Percentiles rank a stretch among this genome's conserved stretches.
Evolutionary conservation across 2,113 vertebrate genomes (phyloP).

Genomic region (Anolis carolinensis): DNA sequence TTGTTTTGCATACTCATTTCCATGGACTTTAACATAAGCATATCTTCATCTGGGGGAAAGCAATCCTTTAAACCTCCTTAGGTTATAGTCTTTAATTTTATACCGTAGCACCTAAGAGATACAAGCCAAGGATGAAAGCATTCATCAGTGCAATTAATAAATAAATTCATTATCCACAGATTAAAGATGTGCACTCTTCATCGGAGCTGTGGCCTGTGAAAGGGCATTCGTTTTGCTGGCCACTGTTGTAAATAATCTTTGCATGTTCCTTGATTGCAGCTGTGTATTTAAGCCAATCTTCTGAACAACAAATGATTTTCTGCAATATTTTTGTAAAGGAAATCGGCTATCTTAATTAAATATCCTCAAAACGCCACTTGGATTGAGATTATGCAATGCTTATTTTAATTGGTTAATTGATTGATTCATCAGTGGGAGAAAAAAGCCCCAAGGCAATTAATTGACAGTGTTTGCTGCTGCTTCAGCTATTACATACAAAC

Average conservation of each 20-base stretch:
- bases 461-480: constrained; percentile 7
- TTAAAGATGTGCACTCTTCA: constrained; percentile 22
- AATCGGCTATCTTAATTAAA: constrained; percentile 40
- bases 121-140: constrained; percentile 29
- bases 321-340: constrained; percentile 28
- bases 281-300: constrained; percentile 29
- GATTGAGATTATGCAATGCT: constrained; percentile 40
- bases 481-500: not conserved
- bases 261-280: constrained; percentile 14
- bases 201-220: constrained; percentile 9
- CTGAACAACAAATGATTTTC: constrained; percentile 30
- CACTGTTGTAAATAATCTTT: constrained; percentile 23
- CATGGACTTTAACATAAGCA: not conserved
- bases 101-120: constrained; percentile 34
- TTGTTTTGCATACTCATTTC: not conserved
- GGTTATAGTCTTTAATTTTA: constrained; percentile 38
- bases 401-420: constrained; percentile 44
- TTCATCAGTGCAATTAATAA: constrained; percentile 42
- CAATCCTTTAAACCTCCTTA: constrained; percentile 31
- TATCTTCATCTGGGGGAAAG: constrained; percentile 13
- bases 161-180: constrained; percentile 36
- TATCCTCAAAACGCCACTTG: constrained; percentile 39
- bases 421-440: constrained; percentile 28
- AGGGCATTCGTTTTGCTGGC: constrained; percentile 9
- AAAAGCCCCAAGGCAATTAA: constrained; percentile 37